Evolutionary conservation across 2,888 invertebrate genomes (phyloP), one percentile per base, ranked within the genome.

Genomic region (Drosophila quinaria): DNA sequence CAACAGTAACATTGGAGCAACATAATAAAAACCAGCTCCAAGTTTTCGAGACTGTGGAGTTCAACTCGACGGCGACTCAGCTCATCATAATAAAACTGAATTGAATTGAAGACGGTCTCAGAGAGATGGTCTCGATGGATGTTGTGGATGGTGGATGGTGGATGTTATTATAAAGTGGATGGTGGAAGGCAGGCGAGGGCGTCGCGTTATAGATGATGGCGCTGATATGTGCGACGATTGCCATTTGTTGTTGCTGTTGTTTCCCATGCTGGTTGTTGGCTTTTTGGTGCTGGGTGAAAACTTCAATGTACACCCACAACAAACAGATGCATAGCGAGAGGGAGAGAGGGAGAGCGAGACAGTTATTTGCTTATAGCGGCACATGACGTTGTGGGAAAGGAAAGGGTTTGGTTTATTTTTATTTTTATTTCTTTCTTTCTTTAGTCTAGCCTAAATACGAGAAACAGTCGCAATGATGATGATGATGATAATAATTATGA

Each of bases 31-130:
- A 79, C 74, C 78, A 81, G 80, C 78, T 81, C 46, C 70, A 67
- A 69, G 60, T 65, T 69, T 68, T 74, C 52, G 61, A 75, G 75
- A 66, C 67, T 51, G 62, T 55, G 58, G 63, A 74, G 87, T 85
- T 81, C 78, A 84, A 73, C 78, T 65, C 70, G 65, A 60, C 68
- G 73, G 70, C 77, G 67, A 67, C 78, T 73, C 35, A 5, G 80
- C 88, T 87, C 85, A 85, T 85, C 89, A 85, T 85, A 89, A 85
- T 89, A 85, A 89, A 85, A 85, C 80, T 80, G 89, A 85, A 87
- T 84, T 84, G 87, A 89, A 84, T 88, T 58, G 58, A 58, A 50
- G 61, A 52, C 59, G 46, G 47, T 54, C 73, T 44, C 73, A 56
- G 51, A 58, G 51, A 58, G 19, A n/a, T 58, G 47, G 37, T 37